Percentiles rank a stretch among this genome's conserved stretches.
Evolutionary conservation across 2,888 invertebrate species (phyloP).

Genomic region (Pollenia angustigena): DNA sequence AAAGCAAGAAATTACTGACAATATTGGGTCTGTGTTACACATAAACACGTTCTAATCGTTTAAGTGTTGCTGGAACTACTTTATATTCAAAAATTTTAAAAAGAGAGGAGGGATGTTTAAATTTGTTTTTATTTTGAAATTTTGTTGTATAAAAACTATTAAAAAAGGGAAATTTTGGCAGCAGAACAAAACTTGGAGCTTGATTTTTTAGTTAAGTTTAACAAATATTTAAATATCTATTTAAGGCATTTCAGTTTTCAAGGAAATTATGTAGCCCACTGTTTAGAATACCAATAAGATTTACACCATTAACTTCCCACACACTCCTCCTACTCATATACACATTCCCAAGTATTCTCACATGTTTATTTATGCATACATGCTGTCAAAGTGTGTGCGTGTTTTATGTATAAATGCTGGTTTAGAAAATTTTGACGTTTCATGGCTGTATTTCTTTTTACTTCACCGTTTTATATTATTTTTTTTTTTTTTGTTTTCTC

Average conservation of each 20-base stretch:
- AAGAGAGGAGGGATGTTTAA: too few species aligned
- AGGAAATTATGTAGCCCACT: too few species aligned
- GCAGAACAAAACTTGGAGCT: too few species aligned
- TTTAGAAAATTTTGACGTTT: slow-evolving; percentile 52
- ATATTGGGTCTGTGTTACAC: background rate
- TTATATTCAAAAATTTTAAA: background rate
- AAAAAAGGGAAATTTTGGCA: too few species aligned
- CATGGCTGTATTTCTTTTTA: slow-evolving; percentile 12
- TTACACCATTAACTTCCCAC: background rate
- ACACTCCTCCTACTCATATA: background rate
- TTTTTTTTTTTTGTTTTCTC: background rate
- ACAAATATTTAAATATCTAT: too few species aligned
- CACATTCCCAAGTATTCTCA: background rate
- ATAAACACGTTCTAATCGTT: slow-evolving; percentile 7
- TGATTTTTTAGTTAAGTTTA: too few species aligned
- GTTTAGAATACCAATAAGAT: too few species aligned
- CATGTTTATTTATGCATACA: slow-evolving; percentile 33
- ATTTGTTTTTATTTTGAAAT: too few species aligned
- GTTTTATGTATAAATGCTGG: slow-evolving; percentile 2
- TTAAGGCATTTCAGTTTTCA: too few species aligned
- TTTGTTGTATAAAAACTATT: too few species aligned
- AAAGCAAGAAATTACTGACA: slow-evolving; percentile 48
- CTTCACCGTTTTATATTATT: slow-evolving; percentile 1
- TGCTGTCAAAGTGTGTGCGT: background rate
- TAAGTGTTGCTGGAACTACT: background rate